These are phyloP conservation scores for Aphis gossypii DNA, from an alignment of 1,140 invertebrate species.

Conservation along the genomic window DNA sequence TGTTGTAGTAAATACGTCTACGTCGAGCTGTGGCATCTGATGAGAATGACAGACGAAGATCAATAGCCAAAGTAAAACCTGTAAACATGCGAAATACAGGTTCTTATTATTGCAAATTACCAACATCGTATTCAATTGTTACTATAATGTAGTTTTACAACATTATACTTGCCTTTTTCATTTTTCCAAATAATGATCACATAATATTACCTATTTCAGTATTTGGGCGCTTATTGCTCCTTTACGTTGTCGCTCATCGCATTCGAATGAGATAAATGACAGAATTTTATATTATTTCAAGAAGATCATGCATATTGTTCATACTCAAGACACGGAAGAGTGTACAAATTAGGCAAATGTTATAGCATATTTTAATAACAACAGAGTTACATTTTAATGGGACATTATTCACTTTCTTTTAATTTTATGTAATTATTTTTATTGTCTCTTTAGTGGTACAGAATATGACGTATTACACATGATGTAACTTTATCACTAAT, in stretches of 20 bases:
- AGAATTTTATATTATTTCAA: not conserved
- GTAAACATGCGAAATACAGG: not conserved
- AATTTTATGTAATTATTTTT: conserved; percentile 28
- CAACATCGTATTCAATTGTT: not conserved
- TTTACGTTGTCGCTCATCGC: conserved; percentile 18
- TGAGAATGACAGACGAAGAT: not conserved
- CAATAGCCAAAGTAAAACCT: not conserved
- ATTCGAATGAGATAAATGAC: not conserved
- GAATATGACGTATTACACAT: not conserved
- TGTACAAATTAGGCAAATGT: not conserved
- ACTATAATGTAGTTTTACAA: not conserved
- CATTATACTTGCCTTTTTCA: conserved; percentile 45
- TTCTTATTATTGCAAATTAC: not conserved
- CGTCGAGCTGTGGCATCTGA: conserved; percentile 14
- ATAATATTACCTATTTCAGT: not conserved
- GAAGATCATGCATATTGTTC: conserved; percentile 23
- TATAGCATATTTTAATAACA: not conserved
- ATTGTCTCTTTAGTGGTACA: not conserved
- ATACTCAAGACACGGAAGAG: conserved; percentile 39
- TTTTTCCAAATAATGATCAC: not conserved
- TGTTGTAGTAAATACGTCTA: not conserved
- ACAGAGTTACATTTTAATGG: not conserved
- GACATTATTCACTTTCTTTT: conserved; percentile 39
- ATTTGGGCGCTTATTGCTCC: not conserved
- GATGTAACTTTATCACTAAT: not conserved